Base-by-base conservation (phyloP, 2,888 invertebrate genomes). In the Stenotaenia linearis region DNA sequence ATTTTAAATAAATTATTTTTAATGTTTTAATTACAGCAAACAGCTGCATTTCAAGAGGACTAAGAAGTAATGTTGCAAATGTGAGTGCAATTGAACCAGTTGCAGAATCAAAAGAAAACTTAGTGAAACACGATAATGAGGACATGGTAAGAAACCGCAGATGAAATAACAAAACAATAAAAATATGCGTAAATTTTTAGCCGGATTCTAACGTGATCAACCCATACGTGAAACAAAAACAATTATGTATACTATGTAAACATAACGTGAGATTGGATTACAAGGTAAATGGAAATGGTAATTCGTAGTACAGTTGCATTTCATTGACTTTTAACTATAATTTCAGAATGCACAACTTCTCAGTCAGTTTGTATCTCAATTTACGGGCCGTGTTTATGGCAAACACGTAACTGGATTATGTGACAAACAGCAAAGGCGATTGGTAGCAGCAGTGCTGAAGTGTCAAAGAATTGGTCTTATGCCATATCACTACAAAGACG, bases 291-390 rank as follows among this genome's bases (percentile, higher is more conserved):
- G 15, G 15, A 0, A 69, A 18, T n/a, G 18, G 4, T 4, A 69
- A 9, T 25, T 69, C 4, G 10, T 18, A 25, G 12, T 12, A 25
- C 9, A 18, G 69, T n/a, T n/a, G n/a, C n/a, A n/a, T n/a, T n/a
- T n/a, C 12, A 4, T 23, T 25, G 12, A 69, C 21, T 18, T 12
- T 69, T n/a, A 18, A 28, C 15, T 69, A n/a, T 28, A 30, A 40
- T 78, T 78, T 69, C 37, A 78, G 87, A 99, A 99, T 87, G 91
- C 92, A 0, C 91, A 94, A 83, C 87, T 99, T 3, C 87, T 99
- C 5, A 95, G 96, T 0, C 98, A 98, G 86, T 99, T 99, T 86
- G 93, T 98, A 84, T 98, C 98, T 37, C 92, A 95, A 0, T 96
- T 93, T 85, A 98, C 98, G 0, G 98, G 98, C 0, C 90, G 92